Percentiles rank a stretch among this genome's conserved stretches.
These are phyloP conservation scores for Euclidia mi DNA, from an alignment of 2,888 invertebrate genomes.

Conservation along the genomic window DNA sequence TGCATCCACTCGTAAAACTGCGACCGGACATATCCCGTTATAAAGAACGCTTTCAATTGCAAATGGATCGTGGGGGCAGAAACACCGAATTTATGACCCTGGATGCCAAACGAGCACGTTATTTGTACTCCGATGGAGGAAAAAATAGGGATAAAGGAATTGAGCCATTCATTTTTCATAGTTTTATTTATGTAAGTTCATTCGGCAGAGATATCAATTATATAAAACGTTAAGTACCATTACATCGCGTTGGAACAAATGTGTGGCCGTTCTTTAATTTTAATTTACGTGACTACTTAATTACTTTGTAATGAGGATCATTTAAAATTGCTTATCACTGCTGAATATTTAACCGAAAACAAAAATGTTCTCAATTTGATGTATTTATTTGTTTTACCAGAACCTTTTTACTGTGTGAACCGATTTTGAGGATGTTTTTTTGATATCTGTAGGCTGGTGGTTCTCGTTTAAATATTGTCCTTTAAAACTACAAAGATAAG, in stretches of 20 bases:
- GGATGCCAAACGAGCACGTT: slow-evolving; percentile 80
- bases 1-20: slow-evolving; percentile 74
- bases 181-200: slow-evolving; percentile 83
- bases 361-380: too few species aligned
- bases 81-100: slow-evolving; percentile 80
- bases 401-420: too few species aligned
- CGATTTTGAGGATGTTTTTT: too few species aligned
- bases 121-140: slow-evolving; percentile 79
- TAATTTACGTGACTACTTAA: slow-evolving; percentile 32
- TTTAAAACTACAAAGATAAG: too few species aligned
- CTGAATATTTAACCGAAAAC: too few species aligned
- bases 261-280: slow-evolving; percentile 42
- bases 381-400: too few species aligned
- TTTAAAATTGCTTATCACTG: not conserved
- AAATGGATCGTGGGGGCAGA: slow-evolving; percentile 82
- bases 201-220: slow-evolving; percentile 72
- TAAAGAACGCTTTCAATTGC: slow-evolving; percentile 88
- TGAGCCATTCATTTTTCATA: slow-evolving; percentile 82
- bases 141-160: slow-evolving; percentile 81
- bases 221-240: slow-evolving; percentile 66
- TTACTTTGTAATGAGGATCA: slow-evolving; percentile 25
- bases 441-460: too few species aligned
- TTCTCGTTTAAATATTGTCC: too few species aligned
- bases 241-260: slow-evolving; percentile 31
- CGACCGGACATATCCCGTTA: slow-evolving; percentile 82